Evolutionary conservation across 2,113 vertebrate genomes (phyloP), one percentile per base, ranked within the genome.

Genomic region (Peromyscus polionotus): DNA sequence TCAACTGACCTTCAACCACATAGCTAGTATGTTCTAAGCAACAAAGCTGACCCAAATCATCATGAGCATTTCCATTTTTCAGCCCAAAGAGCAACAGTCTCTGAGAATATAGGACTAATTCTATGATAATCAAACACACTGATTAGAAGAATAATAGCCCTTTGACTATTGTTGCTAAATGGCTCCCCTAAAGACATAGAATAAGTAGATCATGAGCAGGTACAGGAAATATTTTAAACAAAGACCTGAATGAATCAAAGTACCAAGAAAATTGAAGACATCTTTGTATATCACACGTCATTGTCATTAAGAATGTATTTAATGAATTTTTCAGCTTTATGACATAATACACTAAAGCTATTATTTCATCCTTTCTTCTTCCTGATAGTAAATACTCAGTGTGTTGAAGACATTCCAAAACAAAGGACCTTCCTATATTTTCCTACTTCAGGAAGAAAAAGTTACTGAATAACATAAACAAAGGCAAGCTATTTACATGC

Each of bases 371-470:
- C 86, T 94, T 73, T 51, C 68, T 36, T 93, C 80, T 94, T 95
- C 65, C 88, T 92, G 61, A 94, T 67, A 91, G 59, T 57, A 96
- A 93, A 96, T 39, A 93, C 26, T 80, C 90, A 84, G 33, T 61
- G 9, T 31, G 75, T 24, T 72, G 85, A 83, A 89, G 92, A 57
- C 83, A 91, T 94, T 93, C 61, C 33, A 61, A 96, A 93, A 96
- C 76, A 94, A 94, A 97, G 57, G 24, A 94, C 81, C 95, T 96
- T 95, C 94, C 68, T 94, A 72, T 72, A 87, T 31, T 31, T 87
- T 93, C 70, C n/a, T 73, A 94, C 96, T 95, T 90, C 91, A 94
- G 96, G 96, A 97, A 96, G 94, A 95, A 97, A 96, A 97, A 2
- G 7, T 96, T 98, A 94, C 45, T 88, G 91, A 39, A 67, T 95